Conservation (phyloP, 2,113 vertebrate genomes). For the Psophia crepitans region DNA sequence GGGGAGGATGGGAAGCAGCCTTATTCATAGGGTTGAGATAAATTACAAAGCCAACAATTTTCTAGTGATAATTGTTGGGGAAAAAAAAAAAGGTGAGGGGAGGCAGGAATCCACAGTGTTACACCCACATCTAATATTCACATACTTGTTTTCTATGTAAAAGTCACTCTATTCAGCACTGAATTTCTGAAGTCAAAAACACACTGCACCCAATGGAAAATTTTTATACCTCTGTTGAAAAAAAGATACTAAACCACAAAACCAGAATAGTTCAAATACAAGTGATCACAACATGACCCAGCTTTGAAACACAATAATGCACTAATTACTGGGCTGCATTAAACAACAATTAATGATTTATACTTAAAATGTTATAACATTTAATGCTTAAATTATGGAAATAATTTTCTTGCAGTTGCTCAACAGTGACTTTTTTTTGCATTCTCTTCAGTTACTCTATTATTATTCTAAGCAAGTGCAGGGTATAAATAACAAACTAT, state of each 20-base stretch:
- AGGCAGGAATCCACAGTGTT: background rate
- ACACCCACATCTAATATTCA: background rate
- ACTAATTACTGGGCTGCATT: background rate
- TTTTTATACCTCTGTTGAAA: background rate
- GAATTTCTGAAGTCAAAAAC: background rate
- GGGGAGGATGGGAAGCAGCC: rapidly evolving
- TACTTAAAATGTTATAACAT: background rate
- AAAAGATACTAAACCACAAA: background rate
- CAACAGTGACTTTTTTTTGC: background rate
- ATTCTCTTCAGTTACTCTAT: background rate
- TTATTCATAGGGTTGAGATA: rapidly evolving
- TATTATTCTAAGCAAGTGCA: background rate
- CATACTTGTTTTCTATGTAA: background rate
- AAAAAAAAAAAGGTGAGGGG: background rate
- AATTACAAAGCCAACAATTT: background rate
- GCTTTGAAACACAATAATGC: background rate
- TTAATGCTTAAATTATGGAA: background rate
- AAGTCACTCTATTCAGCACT: background rate
- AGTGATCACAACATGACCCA: background rate
- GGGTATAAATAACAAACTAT: background rate
- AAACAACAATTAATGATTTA: background rate
- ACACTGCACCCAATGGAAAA: background rate
- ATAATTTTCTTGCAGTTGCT: background rate
- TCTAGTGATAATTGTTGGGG: background rate
- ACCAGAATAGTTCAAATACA: background rate